Evolutionary conservation across 2,797 vertebrate genomes (phyloP), one percentile per base, ranked within the genome.

Genomic region (Sebastes miniatus): DNA sequence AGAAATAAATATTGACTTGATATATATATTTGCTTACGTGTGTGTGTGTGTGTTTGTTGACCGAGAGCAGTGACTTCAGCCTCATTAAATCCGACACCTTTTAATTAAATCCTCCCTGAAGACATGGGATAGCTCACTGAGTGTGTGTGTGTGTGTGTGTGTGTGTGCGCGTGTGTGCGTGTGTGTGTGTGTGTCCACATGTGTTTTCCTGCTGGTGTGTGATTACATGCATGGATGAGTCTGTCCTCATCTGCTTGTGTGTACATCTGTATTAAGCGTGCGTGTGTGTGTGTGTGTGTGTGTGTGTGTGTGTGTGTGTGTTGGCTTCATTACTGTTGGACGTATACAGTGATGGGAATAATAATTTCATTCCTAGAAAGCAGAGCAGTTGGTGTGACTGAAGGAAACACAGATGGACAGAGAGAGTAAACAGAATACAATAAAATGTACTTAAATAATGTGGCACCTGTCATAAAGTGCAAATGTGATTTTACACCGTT

Each of bases 91-190:
- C 43, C 3, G 18, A 78, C 79, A 86, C 80, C 73, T 83, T 83
- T 83, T 80, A 87, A 87, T 88, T 85, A 85, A 87, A 87, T 82
- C 71, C 73, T 80, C 12, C 59, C 74, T 65, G 36, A 76, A 78
- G 83, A 80, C 84, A 61, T 69, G 27, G 25, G 52, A 77, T 77
- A 59, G 29, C 64, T 70, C 50, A 24, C 14, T 4, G 20, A 79
- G 72, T 59, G 52, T 64, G n/a, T 79, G 79, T 32, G 25, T 73
- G 59, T 34, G 50, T 70, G 64, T 54, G 22, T 47, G 50, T 58
- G 61, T 36, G 31, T 77, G 36, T 67, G 52, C 54, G 34, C 25
- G 34, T 32, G 58, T 80, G 68, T 22, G 61, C 5, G 77, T 36
- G 63, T n/a, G 31, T 18, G 27, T 25, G 61, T 20, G 77, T 52